Base-by-base conservation (phyloP, 1,140 invertebrate genomes). In the Dufourea novaeangliae region DNA sequence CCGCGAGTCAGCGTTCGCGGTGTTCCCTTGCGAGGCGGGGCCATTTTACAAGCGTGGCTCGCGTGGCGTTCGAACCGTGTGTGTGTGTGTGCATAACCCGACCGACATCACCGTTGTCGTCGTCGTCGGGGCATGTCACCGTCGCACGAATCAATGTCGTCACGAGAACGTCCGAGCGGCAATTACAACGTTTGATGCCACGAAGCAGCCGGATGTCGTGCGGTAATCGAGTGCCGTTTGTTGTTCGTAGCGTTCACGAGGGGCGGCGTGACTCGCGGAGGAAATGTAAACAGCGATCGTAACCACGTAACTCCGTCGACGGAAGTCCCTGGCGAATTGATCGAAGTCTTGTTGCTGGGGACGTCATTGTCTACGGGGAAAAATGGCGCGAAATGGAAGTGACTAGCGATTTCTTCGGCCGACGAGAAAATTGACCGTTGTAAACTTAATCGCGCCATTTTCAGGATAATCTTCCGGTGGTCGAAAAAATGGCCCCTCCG, bases 31-130 rank as follows among this genome's bases (percentile, higher is more conserved):
- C 1, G 5, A 0, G 10, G 1, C 12, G 22, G 8, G 4, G 39
- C 29, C 69, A 62, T 72, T 72, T 72, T 72, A 50, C 69, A 62
- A 56, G 20, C 34, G 29, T 2, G 11, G n/a, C 11, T 14, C 27
- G 17, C 20, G 20, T 29, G 20, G 34, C 37, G 29, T 39, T 56
- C 39, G 27, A 41, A 20, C 7, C 20, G 3, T 22, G 20, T 22
- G 32, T 37, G 12, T 25, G 3, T 22, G 20, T 22, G 32, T 37
- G 10, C n/a, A 32, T 32, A 50, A 41, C 41, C 34, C 2, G 6
- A 17, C 11, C 37, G 29, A 59, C 32, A 27, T 37, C 17, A 22
- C 39, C 17, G 37, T 37, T 34, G 6, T 3, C 17, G 29, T 54
- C 17, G 37, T 37, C 44, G 6, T 3, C 29, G 5, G n/a, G 12